A percentile compares a stretch with the other conserved stretches of the same genome.
Conservation (phyloP, 2,113 vertebrate species). For the cattle (Bos taurus) region DNA sequence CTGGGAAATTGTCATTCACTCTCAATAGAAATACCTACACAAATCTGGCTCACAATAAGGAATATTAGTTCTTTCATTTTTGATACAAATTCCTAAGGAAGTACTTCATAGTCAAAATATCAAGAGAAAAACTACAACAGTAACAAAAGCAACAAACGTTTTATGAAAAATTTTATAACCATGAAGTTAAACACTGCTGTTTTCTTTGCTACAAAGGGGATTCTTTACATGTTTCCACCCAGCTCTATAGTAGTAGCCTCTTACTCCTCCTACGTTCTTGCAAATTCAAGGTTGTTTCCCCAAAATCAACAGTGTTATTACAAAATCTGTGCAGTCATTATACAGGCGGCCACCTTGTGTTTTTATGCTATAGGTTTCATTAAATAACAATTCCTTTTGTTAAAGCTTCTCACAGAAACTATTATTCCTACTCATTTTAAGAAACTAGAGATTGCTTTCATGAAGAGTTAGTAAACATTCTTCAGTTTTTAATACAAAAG, state of each 20-base stretch:
- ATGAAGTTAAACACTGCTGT: not conserved
- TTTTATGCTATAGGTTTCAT: slow-evolving; percentile 58
- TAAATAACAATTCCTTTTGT: slow-evolving; percentile 59
- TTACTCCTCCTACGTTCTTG: slow-evolving; percentile 44
- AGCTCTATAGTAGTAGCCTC: slow-evolving; percentile 21
- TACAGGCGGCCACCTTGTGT: slow-evolving; percentile 44
- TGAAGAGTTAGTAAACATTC: not conserved
- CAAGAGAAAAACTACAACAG: slow-evolving; percentile 15
- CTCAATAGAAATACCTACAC: slow-evolving; percentile 70
- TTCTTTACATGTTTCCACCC: not conserved
- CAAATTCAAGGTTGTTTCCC: slow-evolving; percentile 69
- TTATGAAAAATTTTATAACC: slow-evolving; percentile 17
- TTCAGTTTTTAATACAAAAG: not conserved
- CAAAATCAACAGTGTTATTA: slow-evolving; percentile 70
- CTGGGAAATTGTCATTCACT: slow-evolving; percentile 64
- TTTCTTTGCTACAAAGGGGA: not conserved
- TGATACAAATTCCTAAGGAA: slow-evolving; percentile 71
- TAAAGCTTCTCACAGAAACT: slow-evolving; percentile 17
- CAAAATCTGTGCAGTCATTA: slow-evolving; percentile 66
- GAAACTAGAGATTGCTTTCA: not conserved
- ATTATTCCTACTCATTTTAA: not conserved
- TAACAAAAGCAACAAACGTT: slow-evolving; percentile 25
- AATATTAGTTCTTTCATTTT: slow-evolving; percentile 66
- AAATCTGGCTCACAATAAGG: slow-evolving; percentile 58
- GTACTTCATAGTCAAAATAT: not conserved